A percentile compares a stretch with the other conserved stretches of the same genome.
These are phyloP conservation scores for Suillia variegata DNA, from an alignment of 2,888 invertebrate species.

Conservation along the genomic window DNA sequence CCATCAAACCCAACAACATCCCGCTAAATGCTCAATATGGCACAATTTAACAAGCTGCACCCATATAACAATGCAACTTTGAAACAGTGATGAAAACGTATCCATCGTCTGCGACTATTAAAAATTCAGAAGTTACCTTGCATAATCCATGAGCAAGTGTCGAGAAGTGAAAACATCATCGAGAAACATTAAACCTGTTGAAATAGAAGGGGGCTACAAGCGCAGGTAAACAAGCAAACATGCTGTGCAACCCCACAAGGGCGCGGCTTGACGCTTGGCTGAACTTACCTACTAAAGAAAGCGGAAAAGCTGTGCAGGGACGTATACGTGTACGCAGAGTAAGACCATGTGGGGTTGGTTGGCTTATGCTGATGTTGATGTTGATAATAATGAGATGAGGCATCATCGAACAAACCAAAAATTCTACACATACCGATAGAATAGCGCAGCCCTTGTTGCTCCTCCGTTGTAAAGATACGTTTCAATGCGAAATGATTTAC, in stretches of 20 bases:
- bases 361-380: background rate
- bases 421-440: background rate
- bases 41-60: slow-evolving; percentile 44
- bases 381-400: background rate
- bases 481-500: slow-evolving; percentile 21
- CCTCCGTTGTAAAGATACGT: background rate
- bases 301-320: too few relatives aligned
- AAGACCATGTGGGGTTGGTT: background rate
- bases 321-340: background rate
- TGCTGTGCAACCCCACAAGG: background rate
- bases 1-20: background rate
- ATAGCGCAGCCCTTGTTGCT: background rate
- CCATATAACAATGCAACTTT: slow-evolving; percentile 20
- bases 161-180: slow-evolving; percentile 48
- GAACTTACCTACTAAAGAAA: too few relatives aligned
- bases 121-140: slow-evolving; percentile 55
- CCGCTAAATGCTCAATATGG: slow-evolving; percentile 49
- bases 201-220: slow-evolving; percentile 32
- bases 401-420: background rate
- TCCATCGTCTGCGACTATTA: slow-evolving; percentile 39
- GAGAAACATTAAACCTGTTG: slow-evolving; percentile 49
- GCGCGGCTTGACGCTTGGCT: background rate
- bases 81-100: too few relatives aligned
- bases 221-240: too few relatives aligned
- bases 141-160: slow-evolving; percentile 58